Evolutionary conservation across 1,140 invertebrate genomes (phyloP).

Genomic region (Caenorhabditis latens): DNA sequence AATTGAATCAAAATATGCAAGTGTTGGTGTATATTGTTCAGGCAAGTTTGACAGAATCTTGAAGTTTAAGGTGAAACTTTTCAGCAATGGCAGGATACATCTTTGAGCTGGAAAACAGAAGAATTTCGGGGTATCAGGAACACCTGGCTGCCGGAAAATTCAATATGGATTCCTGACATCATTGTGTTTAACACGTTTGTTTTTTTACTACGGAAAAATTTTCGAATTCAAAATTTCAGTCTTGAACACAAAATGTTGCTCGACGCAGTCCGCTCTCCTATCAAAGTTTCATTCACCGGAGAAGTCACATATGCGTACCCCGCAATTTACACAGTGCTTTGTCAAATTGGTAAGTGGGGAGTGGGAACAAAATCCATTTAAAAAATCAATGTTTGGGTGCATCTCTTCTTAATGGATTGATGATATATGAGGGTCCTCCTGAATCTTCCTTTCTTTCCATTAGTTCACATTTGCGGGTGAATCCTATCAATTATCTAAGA

Average conservation of each 20-base stretch:
- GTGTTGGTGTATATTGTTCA: conserved; percentile 68
- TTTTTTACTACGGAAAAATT: not conserved
- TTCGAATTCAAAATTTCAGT: conserved; percentile 45
- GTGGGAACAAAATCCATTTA: not conserved
- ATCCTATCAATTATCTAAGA: conserved; percentile 46
- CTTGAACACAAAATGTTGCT: conserved; percentile 66
- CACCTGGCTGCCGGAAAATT: conserved; percentile 72
- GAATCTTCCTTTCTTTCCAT: not conserved
- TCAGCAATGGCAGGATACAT: conserved; percentile 73
- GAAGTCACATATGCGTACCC: conserved; percentile 67
- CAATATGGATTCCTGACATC: conserved; percentile 75
- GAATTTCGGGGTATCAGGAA: conserved; percentile 67
- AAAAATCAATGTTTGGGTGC: not conserved
- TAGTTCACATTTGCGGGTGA: not conserved
- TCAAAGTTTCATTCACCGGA: conserved; percentile 64
- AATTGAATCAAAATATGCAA: conserved; percentile 68
- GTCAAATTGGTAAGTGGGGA: conserved; percentile 60
- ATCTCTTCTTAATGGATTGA: conserved; percentile 21
- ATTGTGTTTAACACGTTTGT: conserved; percentile 74
- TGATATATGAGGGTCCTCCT: conserved; percentile 7
- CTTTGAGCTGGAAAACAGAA: conserved; percentile 71
- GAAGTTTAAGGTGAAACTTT: conserved; percentile 33
- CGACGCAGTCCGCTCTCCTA: conserved; percentile 64
- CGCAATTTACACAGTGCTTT: conserved; percentile 68
- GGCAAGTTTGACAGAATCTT: not conserved